phyloP scores from a whole-genome alignment of 2,888 invertebrate genomes.

The Sarcophaga carnaria region DNA sequence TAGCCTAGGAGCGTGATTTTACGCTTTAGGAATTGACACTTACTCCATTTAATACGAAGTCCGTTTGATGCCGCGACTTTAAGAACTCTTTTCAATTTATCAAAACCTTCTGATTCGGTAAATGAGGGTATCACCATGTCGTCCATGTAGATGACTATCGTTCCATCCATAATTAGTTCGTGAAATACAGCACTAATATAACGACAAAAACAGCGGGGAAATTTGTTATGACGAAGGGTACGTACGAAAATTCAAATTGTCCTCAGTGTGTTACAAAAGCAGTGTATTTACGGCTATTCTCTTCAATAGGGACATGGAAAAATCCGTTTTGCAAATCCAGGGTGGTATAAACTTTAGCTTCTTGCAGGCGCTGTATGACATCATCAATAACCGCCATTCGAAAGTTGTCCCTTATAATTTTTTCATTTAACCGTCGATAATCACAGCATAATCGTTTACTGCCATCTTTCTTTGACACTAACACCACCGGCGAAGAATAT shows the following conservation, averaged over 20 bases:
- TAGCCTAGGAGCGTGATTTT: too few relatives aligned
- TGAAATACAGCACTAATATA: too few relatives aligned
- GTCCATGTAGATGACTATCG: too few relatives aligned
- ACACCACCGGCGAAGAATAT: constrained; percentile 72
- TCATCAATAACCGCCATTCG: constrained; percentile 66
- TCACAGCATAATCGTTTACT: constrained; percentile 61
- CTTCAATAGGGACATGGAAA: constrained; percentile 67
- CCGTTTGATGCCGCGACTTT: too few relatives aligned
- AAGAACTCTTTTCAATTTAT: too few relatives aligned
- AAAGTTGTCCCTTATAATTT: constrained; percentile 61
- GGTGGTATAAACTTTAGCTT: constrained; percentile 51
- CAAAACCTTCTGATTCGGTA: too few relatives aligned
- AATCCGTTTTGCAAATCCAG: constrained; percentile 68
- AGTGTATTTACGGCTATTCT: constrained; percentile 59
- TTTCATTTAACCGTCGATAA: constrained; percentile 65
- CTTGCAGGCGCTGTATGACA: constrained; percentile 59
- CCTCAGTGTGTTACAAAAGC: constrained; percentile 63
- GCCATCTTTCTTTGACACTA: constrained; percentile 62
- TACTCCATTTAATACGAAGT: too few relatives aligned
- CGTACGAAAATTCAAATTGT: constrained; percentile 14
- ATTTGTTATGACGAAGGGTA: too few relatives aligned
- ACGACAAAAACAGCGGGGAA: too few relatives aligned
- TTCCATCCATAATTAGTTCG: too few relatives aligned
- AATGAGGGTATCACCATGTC: too few relatives aligned
- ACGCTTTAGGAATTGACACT: too few relatives aligned